Base-by-base conservation (phyloP, 1,140 invertebrate species). In the Bombus haemorrhoidalis region DNA sequence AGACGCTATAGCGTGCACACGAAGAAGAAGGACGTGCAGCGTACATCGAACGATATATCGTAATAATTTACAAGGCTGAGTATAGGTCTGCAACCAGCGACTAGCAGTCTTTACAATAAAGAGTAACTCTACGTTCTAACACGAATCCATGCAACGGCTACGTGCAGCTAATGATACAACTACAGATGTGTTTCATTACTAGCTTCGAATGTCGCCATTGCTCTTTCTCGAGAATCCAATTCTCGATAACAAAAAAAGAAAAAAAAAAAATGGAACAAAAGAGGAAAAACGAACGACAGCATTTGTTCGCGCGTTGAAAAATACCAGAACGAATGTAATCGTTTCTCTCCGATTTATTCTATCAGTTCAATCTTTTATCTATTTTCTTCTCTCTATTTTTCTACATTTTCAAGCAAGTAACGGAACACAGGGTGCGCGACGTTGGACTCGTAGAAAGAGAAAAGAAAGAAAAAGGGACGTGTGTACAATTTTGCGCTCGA, bases 141-240 rank as follows among this genome's bases (percentile, higher is more conserved):
- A 86, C 53, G 81, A 71, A 66, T 78, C 62, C 91, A 91, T 92
- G 87, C 90, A 88, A 89, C 86, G 85, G 76, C 77, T 77, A 89
- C 89, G 78, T 91, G 86, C 90, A 88, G 73, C 81, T 88, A 91
- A 74, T 71, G 64, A 90, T 57, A 77, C 47, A 75, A 71, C 66
- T 82, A 82, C 37, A 84, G 47, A 73, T 62, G 79, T 85, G 79
- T 81, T 81, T 85, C 84, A 81, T 85, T 85, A 85, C 84, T 81
- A 85, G 71, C 83, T 85, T 85, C 83, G 83, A 81, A 85, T 85
- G 86, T 81, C 47, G 77, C 62, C 71, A 79, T 47, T 83, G 66
- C 13, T n/a, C 22, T 13, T 22, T 34, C 39, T 68, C 41, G 18
- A 69, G 37, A 22, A 41, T 41, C 47, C 34, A 37, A 68, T 9